Evolutionary conservation across 1,140 invertebrate genomes (phyloP).

Genomic region (Zophobas atratus): DNA sequence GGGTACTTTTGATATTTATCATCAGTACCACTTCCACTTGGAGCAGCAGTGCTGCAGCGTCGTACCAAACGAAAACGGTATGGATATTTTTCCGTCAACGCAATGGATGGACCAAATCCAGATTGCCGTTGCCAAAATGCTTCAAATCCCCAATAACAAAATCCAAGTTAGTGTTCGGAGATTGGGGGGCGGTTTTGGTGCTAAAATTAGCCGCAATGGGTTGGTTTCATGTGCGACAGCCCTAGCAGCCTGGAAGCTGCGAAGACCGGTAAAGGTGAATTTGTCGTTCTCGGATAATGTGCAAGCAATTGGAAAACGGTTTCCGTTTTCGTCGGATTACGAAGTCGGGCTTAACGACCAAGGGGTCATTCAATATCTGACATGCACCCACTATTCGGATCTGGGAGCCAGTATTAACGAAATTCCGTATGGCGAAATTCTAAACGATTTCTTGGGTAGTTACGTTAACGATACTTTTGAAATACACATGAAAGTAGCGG

Average conservation of each 20-base stretch:
- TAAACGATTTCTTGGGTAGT: constrained; percentile 59
- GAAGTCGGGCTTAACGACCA: constrained; percentile 78
- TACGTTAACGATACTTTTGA: constrained; percentile 67
- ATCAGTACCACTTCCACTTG: constrained; percentile 76
- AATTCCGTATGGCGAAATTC: constrained; percentile 26
- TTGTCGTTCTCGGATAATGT: constrained; percentile 78
- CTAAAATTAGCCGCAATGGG: constrained; percentile 72
- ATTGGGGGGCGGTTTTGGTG: constrained; percentile 81
- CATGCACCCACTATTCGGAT: constrained; percentile 76
- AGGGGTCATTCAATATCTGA: constrained; percentile 80
- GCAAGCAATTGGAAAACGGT: constrained; percentile 74
- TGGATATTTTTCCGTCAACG: constrained; percentile 76
- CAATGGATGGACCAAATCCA: constrained; percentile 80
- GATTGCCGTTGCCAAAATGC: constrained; percentile 72
- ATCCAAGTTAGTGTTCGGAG: constrained; percentile 74
- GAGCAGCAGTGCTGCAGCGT: constrained; percentile 77
- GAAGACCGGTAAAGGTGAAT: constrained; percentile 74
- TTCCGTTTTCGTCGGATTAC: constrained; percentile 72
- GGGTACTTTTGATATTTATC: constrained; percentile 67
- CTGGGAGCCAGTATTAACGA: constrained; percentile 68
- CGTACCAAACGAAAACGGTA: constrained; percentile 74
- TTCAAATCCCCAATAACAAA: constrained; percentile 72
- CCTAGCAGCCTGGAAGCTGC: constrained; percentile 72
- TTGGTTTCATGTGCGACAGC: constrained; percentile 71
- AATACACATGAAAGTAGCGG: constrained; percentile 64